phyloP scores from a whole-genome alignment of 53 echinoderm and acorn worm genomes.

The Holothuria scabra region DNA sequence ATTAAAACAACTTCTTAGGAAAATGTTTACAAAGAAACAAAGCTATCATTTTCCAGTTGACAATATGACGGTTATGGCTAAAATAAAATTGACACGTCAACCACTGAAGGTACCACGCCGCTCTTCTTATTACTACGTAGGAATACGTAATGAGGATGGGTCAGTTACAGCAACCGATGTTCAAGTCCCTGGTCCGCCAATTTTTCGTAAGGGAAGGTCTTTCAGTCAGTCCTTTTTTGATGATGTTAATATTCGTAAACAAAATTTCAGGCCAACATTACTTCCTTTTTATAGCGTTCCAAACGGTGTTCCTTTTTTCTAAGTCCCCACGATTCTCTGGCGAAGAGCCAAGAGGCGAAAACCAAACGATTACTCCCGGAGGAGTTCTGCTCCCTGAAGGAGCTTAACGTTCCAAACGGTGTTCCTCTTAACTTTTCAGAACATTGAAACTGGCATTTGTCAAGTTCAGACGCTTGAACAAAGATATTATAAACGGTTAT shows the following conservation, averaged over 20 bases:
- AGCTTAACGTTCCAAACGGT: slow-evolving; percentile 21
- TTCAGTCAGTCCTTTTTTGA: not conserved
- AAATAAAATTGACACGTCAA: not conserved
- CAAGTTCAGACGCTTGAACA: no score
- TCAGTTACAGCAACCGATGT: slow-evolving; percentile 34
- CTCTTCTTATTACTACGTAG: slow-evolving; percentile 11
- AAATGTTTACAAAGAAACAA: not conserved
- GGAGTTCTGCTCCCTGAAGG: no score
- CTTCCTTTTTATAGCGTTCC: slow-evolving; percentile 20
- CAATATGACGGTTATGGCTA: no score
- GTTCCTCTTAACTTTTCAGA: no score
- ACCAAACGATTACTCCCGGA: no score
- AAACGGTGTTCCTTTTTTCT: not conserved
- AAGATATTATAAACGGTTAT: no score
- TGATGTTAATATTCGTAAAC: slow-evolving; percentile 22
- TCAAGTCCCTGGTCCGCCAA: not conserved
- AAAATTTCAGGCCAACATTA: not conserved
- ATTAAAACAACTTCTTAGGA: not conserved
- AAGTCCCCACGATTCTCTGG: no score
- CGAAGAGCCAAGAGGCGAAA: no score
- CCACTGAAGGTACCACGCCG: not conserved
- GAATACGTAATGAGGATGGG: slow-evolving; percentile 51
- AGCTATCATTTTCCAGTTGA: no score
- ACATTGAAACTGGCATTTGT: no score
- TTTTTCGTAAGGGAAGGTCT: no score